Base-by-base conservation (phyloP, 1,140 invertebrate genomes). In the Linepithema humile region DNA sequence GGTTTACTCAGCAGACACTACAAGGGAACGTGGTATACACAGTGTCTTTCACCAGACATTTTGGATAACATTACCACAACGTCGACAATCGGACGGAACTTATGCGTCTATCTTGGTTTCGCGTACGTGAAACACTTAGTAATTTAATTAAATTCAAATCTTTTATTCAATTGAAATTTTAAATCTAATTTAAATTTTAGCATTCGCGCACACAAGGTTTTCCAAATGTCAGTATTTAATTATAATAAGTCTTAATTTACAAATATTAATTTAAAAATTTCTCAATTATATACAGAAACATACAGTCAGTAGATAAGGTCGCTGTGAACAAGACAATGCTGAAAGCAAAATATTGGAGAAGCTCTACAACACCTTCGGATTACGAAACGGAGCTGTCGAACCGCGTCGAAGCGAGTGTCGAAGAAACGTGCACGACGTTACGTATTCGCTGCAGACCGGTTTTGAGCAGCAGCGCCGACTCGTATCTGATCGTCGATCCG, bases 21-120 rank as follows among this genome's bases (percentile, higher is more conserved):
- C 10, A 89, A 95, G 20, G 95, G 95, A 10, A 80, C 93, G 40
- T 97, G 97, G 97, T 92, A 93, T 43, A 93, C 96, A 3, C 90
- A 95, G 1, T 97, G 97, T 86, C 92, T 95, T 84, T 91, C 95
- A 62, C 6, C 70, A 1, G 73, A 60, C 20, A 59, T 69, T 93
- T 72, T 92, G 94, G 40, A 84, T 3, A 92, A 94, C 32, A 83
- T 88, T 35, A 87, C 89, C 0, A 75, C 85, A n/a, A 83, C 85
- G 4, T 17, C 4, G 10, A 35, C 35, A 9, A 60, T 89, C 23
- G 84, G 87, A 7, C 64, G 86, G 70, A 86, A 95, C 77, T 93
- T 96, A 32, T 97, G 96, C 86, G 91, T 94, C 40, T 96, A 96
- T 90, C 93, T 97, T 78, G 96, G 96, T 85, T 96, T 96, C 78